These are phyloP conservation scores for Euplexia lucipara DNA, from an alignment of 2,888 invertebrate genomes.

Conservation along the genomic window DNA sequence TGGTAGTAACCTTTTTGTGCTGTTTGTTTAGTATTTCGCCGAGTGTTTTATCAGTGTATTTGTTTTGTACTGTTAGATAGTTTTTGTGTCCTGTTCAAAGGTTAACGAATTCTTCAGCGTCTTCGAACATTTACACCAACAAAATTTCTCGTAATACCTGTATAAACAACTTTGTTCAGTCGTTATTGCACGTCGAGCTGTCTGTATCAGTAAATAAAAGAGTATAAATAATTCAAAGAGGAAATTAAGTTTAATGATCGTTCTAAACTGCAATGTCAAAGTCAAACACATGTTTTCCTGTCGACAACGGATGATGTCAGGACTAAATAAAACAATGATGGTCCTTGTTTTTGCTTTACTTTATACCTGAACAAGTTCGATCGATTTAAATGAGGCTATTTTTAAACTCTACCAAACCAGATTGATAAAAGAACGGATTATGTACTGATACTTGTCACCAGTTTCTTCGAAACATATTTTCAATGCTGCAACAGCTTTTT, in stretches of 20 bases:
- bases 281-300: constrained; percentile 68
- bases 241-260: constrained; percentile 74
- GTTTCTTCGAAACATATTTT: neutral
- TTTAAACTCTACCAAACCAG: constrained; percentile 20
- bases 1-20: constrained; percentile 65
- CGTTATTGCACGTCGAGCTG: constrained; percentile 60
- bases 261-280: constrained; percentile 75
- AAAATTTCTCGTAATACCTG: constrained; percentile 36
- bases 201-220: constrained; percentile 66
- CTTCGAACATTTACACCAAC: constrained; percentile 45
- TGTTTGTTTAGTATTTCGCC: constrained; percentile 60
- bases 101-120: constrained; percentile 39
- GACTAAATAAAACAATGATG: constrained; percentile 67
- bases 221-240: constrained; percentile 71
- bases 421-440: constrained; percentile 36
- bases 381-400: constrained; percentile 34
- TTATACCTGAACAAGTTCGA: constrained; percentile 46
- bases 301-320: constrained; percentile 66
- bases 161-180: constrained; percentile 38
- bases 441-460: constrained; percentile 12
- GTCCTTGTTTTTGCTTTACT: constrained; percentile 55
- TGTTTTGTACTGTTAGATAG: constrained; percentile 45
- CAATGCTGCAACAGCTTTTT: constrained; percentile 2
- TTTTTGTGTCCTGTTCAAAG: constrained; percentile 56
- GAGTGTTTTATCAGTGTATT: constrained; percentile 47